phyloP scores from a whole-genome alignment of 2,113 vertebrate genomes.

The Ageneiosus marmoratus region DNA sequence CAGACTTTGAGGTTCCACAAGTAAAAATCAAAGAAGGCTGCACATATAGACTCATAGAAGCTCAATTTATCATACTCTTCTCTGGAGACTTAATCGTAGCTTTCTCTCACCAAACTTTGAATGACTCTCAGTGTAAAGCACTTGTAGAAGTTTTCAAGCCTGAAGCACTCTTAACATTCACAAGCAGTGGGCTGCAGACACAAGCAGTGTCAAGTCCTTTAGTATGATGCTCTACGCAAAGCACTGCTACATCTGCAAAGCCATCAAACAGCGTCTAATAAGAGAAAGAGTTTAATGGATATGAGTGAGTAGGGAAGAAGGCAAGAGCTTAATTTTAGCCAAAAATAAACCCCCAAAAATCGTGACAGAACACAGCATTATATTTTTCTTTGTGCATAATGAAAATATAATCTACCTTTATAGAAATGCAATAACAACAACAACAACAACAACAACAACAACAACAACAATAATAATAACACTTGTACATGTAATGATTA shows the following conservation, averaged over 20 bases:
- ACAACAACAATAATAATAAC: neutral
- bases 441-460: neutral
- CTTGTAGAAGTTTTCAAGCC: slow-evolving; percentile 67
- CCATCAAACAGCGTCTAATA: slow-evolving; percentile 71
- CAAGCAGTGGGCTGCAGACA: slow-evolving; percentile 60
- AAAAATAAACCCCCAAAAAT: too few relatives aligned
- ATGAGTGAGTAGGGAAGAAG: slow-evolving; percentile 61
- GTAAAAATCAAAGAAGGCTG: slow-evolving; percentile 24
- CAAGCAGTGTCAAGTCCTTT: slow-evolving; percentile 72
- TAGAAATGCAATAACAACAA: slow-evolving; percentile 51
- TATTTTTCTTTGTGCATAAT: slow-evolving; percentile 59
- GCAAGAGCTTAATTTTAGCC: slow-evolving; percentile 53
- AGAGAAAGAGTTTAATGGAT: slow-evolving; percentile 65
- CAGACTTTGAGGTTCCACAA: neutral
- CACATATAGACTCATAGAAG: slow-evolving; percentile 36
- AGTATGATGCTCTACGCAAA: slow-evolving; percentile 70
- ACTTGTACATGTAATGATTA: slow-evolving; percentile 61
- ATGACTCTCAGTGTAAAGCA: slow-evolving; percentile 68
- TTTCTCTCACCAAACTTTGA: slow-evolving; percentile 63
- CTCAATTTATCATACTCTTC: slow-evolving; percentile 32
- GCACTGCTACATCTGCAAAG: slow-evolving; percentile 75
- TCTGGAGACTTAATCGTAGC: slow-evolving; percentile 58
- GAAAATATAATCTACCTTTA: slow-evolving; percentile 51
- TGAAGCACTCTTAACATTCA: slow-evolving; percentile 65
- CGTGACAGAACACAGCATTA: slow-evolving; percentile 50